phyloP scores from a whole-genome alignment of 2,888 invertebrate species.

The Eucriotettix oculatus region DNA sequence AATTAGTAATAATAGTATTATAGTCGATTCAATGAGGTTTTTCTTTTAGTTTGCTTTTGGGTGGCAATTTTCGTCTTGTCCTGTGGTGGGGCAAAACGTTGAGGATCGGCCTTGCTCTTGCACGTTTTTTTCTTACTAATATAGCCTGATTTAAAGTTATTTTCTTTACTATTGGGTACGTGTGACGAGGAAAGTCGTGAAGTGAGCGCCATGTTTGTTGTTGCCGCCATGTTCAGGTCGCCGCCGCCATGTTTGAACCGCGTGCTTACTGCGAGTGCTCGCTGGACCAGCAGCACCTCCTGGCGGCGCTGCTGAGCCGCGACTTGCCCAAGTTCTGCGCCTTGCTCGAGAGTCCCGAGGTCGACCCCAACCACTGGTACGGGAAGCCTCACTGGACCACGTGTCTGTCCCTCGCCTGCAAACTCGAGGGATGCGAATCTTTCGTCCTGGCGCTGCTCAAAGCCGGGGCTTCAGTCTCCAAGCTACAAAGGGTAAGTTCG shows the following conservation, averaged over 20 bases:
- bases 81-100: no score
- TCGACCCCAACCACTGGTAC: constrained; percentile 37
- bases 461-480: not conserved
- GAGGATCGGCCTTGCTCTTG: no score
- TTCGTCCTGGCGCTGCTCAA: constrained; percentile 37
- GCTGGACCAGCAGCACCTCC: constrained; percentile 25
- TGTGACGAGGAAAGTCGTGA: no score
- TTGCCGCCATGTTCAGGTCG: not conserved
- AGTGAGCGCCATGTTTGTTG: no score
- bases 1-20: no score
- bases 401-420: constrained; percentile 39
- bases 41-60: no score
- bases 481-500: not conserved
- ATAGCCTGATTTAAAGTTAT: no score
- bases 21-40: no score
- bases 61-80: no score
- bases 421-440: constrained; percentile 30
- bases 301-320: constrained; percentile 34
- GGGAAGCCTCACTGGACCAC: constrained; percentile 40
- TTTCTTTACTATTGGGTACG: no score
- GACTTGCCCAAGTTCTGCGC: constrained; percentile 34
- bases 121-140: no score
- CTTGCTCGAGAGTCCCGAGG: constrained; percentile 29
- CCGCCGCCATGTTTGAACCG: not conserved
- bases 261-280: not conserved